Evolutionary conservation across 2,888 invertebrate species (phyloP), one percentile per base, ranked within the genome.

Genomic region (Leptopilina drosophilae): DNA sequence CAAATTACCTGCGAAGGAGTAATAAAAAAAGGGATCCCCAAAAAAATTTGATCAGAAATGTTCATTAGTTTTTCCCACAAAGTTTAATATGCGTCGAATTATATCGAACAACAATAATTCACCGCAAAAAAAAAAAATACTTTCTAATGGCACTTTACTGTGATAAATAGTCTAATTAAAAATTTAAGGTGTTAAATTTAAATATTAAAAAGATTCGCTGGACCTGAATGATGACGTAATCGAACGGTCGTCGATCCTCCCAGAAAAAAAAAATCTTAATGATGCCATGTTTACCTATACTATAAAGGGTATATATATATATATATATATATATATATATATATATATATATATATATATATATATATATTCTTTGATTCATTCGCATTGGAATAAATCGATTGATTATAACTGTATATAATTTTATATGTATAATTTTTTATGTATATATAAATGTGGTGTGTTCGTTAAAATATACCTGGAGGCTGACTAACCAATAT

Each of bases 231-330:
- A 77, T 88, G 87, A 88, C 85, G 87, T 84, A 88, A 88, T 86
- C 84, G 79, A 42, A 7, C 78, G 89, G 88, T 89, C 89, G 85
- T 86, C 86, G 87, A 88, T 88, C 89, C 82, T 42, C 42, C 33
- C 6, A 42, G 8, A 42, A 42, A 42, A 42, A 42, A 81, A 78
- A 85, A 86, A 83, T 83, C 81, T 79, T 84, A 81, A 77, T 59
- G 79, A 67, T 76, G 78, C 80, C 67, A 73, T 69, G 53, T 53
- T 11, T 49, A 69, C 53, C 8, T 73, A 73, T 53, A 49, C 42
- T 6, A 53, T 33, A 33, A 33, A 33, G 33, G 53, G 20, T 77
- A 80, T 81, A 84, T 20, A 20, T 20, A 20, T 20, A 20, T 20
- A 20, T 20, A 20, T 20, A 20, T 81, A 84, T 20, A 20, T 20